Evolutionary conservation across 1,140 invertebrate species (phyloP).

Genomic region (Heliconius melpomene): DNA sequence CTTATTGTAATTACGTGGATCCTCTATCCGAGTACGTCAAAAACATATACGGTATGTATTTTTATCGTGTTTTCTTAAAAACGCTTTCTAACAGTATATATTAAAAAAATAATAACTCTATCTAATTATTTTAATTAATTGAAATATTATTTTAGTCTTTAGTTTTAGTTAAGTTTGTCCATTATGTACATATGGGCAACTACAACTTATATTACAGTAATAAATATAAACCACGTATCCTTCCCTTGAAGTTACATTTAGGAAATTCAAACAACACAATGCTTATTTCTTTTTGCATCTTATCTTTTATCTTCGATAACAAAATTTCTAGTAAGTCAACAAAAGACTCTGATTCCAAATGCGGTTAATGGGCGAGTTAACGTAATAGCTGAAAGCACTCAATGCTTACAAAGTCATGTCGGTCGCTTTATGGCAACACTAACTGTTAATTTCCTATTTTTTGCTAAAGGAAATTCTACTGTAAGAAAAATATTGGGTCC

Average conservation of each 20-base stretch:
- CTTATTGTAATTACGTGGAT: too few species aligned
- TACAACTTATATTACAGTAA: too few species aligned
- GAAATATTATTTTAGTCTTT: too few species aligned
- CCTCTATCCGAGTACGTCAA: too few species aligned
- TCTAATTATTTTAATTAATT: too few species aligned
- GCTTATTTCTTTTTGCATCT: slow-evolving; percentile 27
- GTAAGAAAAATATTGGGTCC: slow-evolving; percentile 66
- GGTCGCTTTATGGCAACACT: slow-evolving; percentile 72
- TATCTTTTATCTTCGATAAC: slow-evolving; percentile 14
- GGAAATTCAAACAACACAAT: neutral
- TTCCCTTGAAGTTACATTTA: neutral
- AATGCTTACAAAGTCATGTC: slow-evolving; percentile 76
- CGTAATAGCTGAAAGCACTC: slow-evolving; percentile 79
- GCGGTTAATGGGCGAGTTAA: slow-evolving; percentile 76
- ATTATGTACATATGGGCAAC: too few species aligned
- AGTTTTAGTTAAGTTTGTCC: too few species aligned
- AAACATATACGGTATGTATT: too few species aligned
- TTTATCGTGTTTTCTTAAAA: too few species aligned
- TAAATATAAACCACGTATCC: too few species aligned
- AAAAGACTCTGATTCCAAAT: slow-evolving; percentile 54
- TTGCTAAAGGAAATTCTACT: slow-evolving; percentile 68
- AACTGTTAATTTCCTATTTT: slow-evolving; percentile 76
- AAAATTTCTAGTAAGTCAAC: slow-evolving; percentile 63
- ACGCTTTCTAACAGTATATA: too few species aligned
- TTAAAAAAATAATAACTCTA: too few species aligned